Evolutionary conservation across 2,888 invertebrate genomes (phyloP), one percentile per base, ranked within the genome.

Genomic region (Dynastes hyllus): DNA sequence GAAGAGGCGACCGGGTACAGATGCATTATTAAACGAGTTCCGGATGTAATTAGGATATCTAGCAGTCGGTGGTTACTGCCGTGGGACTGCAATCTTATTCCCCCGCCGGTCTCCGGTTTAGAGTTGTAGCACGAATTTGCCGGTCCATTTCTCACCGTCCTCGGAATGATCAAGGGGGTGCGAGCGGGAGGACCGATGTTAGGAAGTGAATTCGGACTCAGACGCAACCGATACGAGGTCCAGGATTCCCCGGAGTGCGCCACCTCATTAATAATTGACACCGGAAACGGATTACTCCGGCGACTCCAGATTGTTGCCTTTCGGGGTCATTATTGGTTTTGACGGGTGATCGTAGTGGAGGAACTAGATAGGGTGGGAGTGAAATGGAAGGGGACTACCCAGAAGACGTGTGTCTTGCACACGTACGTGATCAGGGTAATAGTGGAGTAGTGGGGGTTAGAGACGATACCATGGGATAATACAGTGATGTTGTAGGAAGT

Each of bases 101-200:
- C 86, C 86, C 79, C 32, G 16, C 58, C 55, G 78, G 83, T 83
- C 84, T 83, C 83, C 82, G 81, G 84, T 83, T n/a, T 81, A 84
- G 83, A 84, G 84, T 85, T 84, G 71, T 71, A 71, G 83, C 84
- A 80, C 83, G 85, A 86, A 87, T 87, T 87, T 87, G 84, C 85
- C 84, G 85, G 85, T 83, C 84, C 86, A 86, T 87, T 87, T 86
- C 86, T 86, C 87, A 85, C 83, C 83, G 84, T 71, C 71, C 71
- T 58, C 71, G 16, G 58, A 55, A 29, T 37, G 71, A 58, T 58
- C 71, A 37, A 53, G 55, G 71, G 58, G 55, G 2, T 16, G 53
- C n/a, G 22, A 11, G 8, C 22, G 16, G 50, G 22, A 37, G n/a
- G 67, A 16, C 22, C 55, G 37, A 50, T 32, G 73, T 51, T 29